phyloP scores from a whole-genome alignment of 2,888 invertebrate genomes.

The Eucera pruinosa region DNA sequence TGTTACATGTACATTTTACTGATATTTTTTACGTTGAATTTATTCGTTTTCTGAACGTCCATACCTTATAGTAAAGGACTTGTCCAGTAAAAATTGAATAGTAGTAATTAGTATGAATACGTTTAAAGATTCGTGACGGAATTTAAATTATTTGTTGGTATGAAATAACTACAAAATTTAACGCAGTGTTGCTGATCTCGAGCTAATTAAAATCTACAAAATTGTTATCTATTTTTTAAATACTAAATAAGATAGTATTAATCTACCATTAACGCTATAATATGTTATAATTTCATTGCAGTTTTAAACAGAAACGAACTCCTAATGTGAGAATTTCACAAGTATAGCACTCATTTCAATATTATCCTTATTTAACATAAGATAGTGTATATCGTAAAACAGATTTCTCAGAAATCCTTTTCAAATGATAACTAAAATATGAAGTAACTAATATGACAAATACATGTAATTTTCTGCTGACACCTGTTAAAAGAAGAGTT shows the following conservation, averaged over 20 bases:
- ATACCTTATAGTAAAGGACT: no score
- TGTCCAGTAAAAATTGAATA: no score
- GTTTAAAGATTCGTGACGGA: not conserved
- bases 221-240: conserved; percentile 7
- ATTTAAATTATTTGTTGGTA: not conserved
- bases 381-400: no score
- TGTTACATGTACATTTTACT: not conserved
- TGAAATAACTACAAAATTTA: conserved; percentile 34
- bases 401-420: no score
- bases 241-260: not conserved
- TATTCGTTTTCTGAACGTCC: no score
- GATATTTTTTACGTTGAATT: no score
- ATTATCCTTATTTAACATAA: not conserved
- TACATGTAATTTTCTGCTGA: not conserved
- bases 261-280: conserved; percentile 1
- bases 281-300: not conserved
- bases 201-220: no score
- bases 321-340: conserved; percentile 7
- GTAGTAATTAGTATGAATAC: no score
- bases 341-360: not conserved
- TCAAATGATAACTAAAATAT: no score
- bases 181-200: no score
- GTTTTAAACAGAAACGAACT: not conserved
- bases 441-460: not conserved
- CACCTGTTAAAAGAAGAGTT: not conserved